phyloP scores from a whole-genome alignment of 2,888 invertebrate genomes.

The Caenorhabditis sp. region DNA sequence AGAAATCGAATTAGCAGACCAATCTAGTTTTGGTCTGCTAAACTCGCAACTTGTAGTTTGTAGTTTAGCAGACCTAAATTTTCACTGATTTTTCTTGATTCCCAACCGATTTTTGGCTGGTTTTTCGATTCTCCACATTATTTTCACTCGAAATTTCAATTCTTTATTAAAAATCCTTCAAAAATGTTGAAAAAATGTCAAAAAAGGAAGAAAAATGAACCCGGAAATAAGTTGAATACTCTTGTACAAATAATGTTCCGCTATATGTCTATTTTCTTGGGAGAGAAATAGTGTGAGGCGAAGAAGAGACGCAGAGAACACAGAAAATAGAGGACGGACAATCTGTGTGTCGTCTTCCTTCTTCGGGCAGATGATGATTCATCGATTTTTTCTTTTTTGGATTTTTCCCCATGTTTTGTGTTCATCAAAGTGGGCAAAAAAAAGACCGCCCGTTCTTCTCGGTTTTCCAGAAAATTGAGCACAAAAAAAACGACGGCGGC shows the following conservation, averaged over 20 bases:
- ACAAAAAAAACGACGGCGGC: not conserved
- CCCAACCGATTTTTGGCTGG: too few relatives aligned
- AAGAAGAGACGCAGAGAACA: slow-evolving; percentile 29
- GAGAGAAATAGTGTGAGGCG: not conserved
- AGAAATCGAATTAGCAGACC: too few relatives aligned
- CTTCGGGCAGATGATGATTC: not conserved
- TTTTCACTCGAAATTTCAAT: too few relatives aligned
- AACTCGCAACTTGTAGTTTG: too few relatives aligned
- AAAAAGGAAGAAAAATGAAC: too few relatives aligned
- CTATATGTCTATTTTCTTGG: not conserved
- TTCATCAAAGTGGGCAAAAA: not conserved
- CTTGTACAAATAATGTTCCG: slow-evolving; percentile 27
- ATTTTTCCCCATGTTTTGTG: not conserved
- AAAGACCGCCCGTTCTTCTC: slow-evolving; percentile 22
- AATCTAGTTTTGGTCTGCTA: too few relatives aligned
- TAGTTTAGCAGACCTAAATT: not conserved
- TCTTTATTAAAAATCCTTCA: too few relatives aligned
- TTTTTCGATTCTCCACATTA: too few relatives aligned
- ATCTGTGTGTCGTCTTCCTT: not conserved
- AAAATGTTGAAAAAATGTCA: too few relatives aligned
- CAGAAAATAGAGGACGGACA: too few relatives aligned
- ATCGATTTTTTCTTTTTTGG: not conserved
- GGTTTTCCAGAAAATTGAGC: slow-evolving; percentile 8
- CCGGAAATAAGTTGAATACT: not conserved
- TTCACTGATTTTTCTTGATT: too few relatives aligned